Evolutionary conservation across 1,140 invertebrate genomes (phyloP).

Genomic region (Nephila pilipes): DNA sequence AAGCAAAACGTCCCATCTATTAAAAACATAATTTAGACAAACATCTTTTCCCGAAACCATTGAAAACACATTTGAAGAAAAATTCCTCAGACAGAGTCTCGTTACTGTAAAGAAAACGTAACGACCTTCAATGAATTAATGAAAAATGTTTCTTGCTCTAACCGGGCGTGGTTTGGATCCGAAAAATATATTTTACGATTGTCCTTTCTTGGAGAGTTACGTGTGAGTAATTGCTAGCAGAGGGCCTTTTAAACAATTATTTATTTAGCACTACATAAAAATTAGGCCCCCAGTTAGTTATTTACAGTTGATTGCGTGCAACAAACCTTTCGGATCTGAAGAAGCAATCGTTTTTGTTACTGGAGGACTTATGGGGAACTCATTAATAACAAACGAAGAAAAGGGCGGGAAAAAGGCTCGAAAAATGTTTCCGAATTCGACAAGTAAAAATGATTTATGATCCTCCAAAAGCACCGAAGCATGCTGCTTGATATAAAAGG

Average conservation of each 20-base stretch:
- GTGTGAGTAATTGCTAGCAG: conserved; percentile 51
- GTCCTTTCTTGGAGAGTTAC: background rate
- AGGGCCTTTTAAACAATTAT: conserved; percentile 62
- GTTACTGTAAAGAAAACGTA: background rate
- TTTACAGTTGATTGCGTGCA: conserved; percentile 50
- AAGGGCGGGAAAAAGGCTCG: conserved; percentile 46
- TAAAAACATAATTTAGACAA: conserved; percentile 15
- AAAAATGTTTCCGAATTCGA: conserved; percentile 69
- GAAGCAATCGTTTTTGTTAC: conserved; percentile 59
- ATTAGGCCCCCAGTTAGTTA: conserved; percentile 46
- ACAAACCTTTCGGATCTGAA: conserved; percentile 24
- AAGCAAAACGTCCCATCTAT: background rate
- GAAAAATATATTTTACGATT: conserved; percentile 29
- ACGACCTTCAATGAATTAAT: background rate
- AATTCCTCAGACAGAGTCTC: background rate
- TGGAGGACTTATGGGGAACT: conserved; percentile 42
- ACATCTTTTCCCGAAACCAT: background rate
- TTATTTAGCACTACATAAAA: conserved; percentile 72
- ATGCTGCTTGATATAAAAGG: conserved; percentile 63
- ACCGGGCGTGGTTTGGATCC: background rate
- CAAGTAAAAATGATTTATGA: conserved; percentile 75
- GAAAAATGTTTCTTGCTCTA: conserved; percentile 26
- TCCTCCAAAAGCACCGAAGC: conserved; percentile 43
- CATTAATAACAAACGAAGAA: conserved; percentile 69
- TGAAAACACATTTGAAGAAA: conserved; percentile 2